A percentile compares a stretch with the other conserved stretches of the same genome.
These are phyloP conservation scores for Lasiommata megera DNA, from an alignment of 2,888 invertebrate species.

Conservation along the genomic window DNA sequence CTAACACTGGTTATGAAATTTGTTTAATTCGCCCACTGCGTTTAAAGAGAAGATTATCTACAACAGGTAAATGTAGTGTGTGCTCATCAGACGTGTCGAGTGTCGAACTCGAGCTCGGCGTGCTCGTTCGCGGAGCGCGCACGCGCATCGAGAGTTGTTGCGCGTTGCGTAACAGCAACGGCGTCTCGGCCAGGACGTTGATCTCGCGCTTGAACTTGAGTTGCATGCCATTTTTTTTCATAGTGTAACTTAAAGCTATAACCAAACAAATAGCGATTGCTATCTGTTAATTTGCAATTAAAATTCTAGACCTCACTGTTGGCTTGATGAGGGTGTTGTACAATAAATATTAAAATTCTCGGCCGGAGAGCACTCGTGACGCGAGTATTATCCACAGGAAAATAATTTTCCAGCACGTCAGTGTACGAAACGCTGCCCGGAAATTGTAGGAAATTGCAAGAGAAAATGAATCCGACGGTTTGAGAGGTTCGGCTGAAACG, in stretches of 20 bases:
- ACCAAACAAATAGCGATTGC: conserved; percentile 8
- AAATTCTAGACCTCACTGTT: conserved; percentile 14
- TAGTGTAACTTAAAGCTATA: conserved; percentile 1
- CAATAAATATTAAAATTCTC: conserved; percentile 35
- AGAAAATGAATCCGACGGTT: conserved; percentile 77
- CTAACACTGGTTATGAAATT: too few species aligned
- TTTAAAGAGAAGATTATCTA: too few species aligned
- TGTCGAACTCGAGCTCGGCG: neutral
- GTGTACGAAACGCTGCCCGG: conserved; percentile 71
- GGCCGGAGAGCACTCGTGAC: conserved; percentile 34
- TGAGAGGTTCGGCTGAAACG: conserved; percentile 58
- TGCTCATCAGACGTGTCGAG: too few species aligned
- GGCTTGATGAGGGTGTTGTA: conserved; percentile 7
- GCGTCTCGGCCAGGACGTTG: conserved; percentile 60
- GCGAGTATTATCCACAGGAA: conserved; percentile 50
- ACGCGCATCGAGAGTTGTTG: conserved; percentile 47
- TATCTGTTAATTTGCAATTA: conserved; percentile 17
- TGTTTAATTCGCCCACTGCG: too few species aligned
- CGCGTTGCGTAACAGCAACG: conserved; percentile 54
- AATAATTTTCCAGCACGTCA: conserved; percentile 70
- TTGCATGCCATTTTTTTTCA: conserved; percentile 16
- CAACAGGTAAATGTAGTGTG: too few species aligned
- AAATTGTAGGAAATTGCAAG: conserved; percentile 81
- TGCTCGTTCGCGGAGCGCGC: conserved; percentile 36
- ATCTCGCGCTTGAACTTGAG: conserved; percentile 71